Evolutionary conservation across 2,888 invertebrate genomes (phyloP), one percentile per base, ranked within the genome.

Genomic region (Melinaea menophilus): DNA sequence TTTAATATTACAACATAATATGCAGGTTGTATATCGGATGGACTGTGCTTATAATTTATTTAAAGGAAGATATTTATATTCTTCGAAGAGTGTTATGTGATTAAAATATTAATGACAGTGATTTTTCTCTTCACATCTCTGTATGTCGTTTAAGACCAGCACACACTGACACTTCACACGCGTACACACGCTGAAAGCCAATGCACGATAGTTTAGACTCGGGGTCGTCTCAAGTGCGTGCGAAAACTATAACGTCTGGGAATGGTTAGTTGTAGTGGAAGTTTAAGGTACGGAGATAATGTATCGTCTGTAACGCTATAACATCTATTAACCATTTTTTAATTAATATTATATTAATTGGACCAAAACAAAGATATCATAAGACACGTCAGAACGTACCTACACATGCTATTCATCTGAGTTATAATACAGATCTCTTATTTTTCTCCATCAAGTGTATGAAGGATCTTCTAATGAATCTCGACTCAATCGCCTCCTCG

Each of bases 401-500:
- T 46, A 46, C 51, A 31, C 31, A 31, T 51, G 22, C 51, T 31
- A 51, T 51, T 51, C 51, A 51, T 51, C 31, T 11, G 31, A 22
- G 4, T 51, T 31, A 31, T 51, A 31, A 22, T 31, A 51, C 9
- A 51, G 22, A 51, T 51, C 51, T 51, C 51, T 51, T 51, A 51
- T 51, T 51, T 51, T 51, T 51, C 51, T 31, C 51, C 51, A 51
- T 31, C 51, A 51, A 59, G 59, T 65, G 65, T 63, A 76, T 77
- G 73, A 75, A 68, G 78, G 77, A 79, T 72, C 81, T 86, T 86
- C 88, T 89, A 88, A 88, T 88, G 88, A 88, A 78, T 77, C 79
- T 71, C 74, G 72, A 75, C 78, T 78, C 76, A 76, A 79, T 80
- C 82, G 79, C 74, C 77, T 75, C 68, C 77, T 73, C 72, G 70